Conservation (phyloP, 2,888 invertebrate genomes). For the Serripes groenlandicus region DNA sequence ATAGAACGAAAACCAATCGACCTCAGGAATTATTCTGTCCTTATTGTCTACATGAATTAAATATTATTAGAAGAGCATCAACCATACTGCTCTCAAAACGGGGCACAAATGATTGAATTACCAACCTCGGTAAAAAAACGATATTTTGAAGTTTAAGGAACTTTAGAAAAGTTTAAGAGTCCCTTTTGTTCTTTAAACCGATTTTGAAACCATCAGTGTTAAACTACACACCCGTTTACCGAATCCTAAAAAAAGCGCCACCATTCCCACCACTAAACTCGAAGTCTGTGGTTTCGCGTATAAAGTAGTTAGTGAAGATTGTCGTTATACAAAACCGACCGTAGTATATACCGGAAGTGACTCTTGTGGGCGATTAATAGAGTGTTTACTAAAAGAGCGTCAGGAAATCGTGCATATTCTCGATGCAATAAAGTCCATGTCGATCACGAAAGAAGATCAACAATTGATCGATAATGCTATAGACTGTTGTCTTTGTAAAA, state of each 20-base stretch:
- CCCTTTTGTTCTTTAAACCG: slow-evolving; percentile 50
- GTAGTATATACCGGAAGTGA: slow-evolving; percentile 41
- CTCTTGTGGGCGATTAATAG: slow-evolving; percentile 36
- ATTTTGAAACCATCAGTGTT: slow-evolving; percentile 36
- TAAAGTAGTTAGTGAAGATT: slow-evolving; percentile 43
- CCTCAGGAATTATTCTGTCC: background rate
- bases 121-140: slow-evolving; percentile 11
- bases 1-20: slow-evolving; percentile 5
- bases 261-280: slow-evolving; percentile 20
- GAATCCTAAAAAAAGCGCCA: background rate
- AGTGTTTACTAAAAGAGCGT: slow-evolving; percentile 43
- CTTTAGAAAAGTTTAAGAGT: slow-evolving; percentile 31
- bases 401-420: slow-evolving; percentile 37
- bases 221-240: slow-evolving; percentile 16
- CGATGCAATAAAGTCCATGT: slow-evolving; percentile 29
- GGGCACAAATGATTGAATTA: slow-evolving; percentile 35
- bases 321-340: slow-evolving; percentile 44
- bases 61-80: slow-evolving; percentile 9
- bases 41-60: slow-evolving; percentile 17
- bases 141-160: slow-evolving; percentile 20
- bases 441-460: slow-evolving; percentile 2
- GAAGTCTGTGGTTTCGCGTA: slow-evolving; percentile 47
- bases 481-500: slow-evolving; percentile 11
- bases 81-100: slow-evolving; percentile 8
- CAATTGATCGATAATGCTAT: background rate